Base-by-base conservation (phyloP, 2,113 vertebrate genomes). In the Holacanthus passer region DNA sequence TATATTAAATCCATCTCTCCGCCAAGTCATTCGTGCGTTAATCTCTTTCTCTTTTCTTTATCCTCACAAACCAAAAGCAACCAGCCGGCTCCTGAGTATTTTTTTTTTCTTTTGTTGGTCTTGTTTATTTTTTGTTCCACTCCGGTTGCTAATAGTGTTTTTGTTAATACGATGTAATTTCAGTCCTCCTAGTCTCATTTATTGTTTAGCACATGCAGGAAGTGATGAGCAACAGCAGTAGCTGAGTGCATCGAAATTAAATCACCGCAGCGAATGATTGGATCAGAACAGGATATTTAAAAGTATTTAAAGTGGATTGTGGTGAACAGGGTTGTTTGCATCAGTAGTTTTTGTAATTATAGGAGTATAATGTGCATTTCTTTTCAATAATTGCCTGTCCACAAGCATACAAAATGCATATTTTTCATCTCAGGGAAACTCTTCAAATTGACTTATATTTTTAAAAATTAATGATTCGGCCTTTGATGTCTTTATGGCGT, bases 401-500 rank as follows among this genome's bases (percentile, higher is more conserved):
- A n/a, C 39, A 31, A 1, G 9, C 43, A 31, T 27, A 12, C 3
- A 35, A 41, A 60, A n/a, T 55, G 3, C 7, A 31, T 10, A 24
- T 52, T 14, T 58, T 52, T 31, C 20, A 35, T 50, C 52, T 35
- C 2, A 3, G 4, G 32, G 43, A 63, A 47, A 67, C 47, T 29
- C 55, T 59, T 52, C 32, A 82, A 41, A 65, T 70, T n/a, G 9
- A 71, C 14, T 66, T 55, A 41, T 70, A 3, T 63, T 20, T 43
- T 78, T 32, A 29, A 67, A 32, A 39, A 35, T 65, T 14, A 63
- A 50, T 60, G 48, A 43, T 31, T 35, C 32, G 7, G 43, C 48
- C 19, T 73, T 60, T 74, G 27, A 70, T 85, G 58, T 27, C 48
- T 53, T 52, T 22, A 68, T 37, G n/a, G 48, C 37, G 13, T 75